Base-by-base conservation (phyloP, 1,140 invertebrate species). In the Trissolcus basalis region DNA sequence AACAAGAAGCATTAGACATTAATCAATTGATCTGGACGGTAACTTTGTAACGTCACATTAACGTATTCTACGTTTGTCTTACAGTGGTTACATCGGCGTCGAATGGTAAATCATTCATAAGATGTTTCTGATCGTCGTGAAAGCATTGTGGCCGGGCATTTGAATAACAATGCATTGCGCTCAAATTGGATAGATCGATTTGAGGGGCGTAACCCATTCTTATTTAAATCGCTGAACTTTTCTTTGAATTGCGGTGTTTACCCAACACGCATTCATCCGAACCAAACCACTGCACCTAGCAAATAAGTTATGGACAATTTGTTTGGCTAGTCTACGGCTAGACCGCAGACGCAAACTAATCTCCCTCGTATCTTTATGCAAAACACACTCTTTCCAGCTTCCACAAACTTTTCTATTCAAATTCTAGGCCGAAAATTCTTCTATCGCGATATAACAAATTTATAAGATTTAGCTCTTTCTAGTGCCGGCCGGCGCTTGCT, bases 141-240 rank as follows among this genome's bases (percentile, higher is more conserved):
- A 61, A 35, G 63, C 39, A 63, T 59, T 53, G 14, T 27, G n/a
- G 32, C 10, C 45, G 61, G 55, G 19, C 16, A 85, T 86, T 86
- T 84, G 83, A 86, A 86, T 86, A 82, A 86, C 81, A 86, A 86
- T 86, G 72, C 60, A 80, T 82, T 80, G 78, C 43, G 67, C 61
- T 64, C 54, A 75, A 63, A 65, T 74, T 70, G 68, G 16, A 11
- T 16, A 43, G 58, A 58, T 64, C 39, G 63, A 67, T 65, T 81
- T 64, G 67, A 73, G 77, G 60, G 68, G 44, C 64, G 53, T 74
- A 74, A 80, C 59, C 60, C 65, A 81, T 81, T 75, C 60, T 72
- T 76, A 81, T 81, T 82, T 50, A 79, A 82, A 85, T 83, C 41
- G 15, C 7, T 45, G 3, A 45, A 49, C 27, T 60, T 27, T 53